A percentile compares a stretch with the other conserved stretches of the same genome.
phyloP scores from a whole-genome alignment of 2,888 invertebrate species.

The Acanthococcus lagerstroemiae region DNA sequence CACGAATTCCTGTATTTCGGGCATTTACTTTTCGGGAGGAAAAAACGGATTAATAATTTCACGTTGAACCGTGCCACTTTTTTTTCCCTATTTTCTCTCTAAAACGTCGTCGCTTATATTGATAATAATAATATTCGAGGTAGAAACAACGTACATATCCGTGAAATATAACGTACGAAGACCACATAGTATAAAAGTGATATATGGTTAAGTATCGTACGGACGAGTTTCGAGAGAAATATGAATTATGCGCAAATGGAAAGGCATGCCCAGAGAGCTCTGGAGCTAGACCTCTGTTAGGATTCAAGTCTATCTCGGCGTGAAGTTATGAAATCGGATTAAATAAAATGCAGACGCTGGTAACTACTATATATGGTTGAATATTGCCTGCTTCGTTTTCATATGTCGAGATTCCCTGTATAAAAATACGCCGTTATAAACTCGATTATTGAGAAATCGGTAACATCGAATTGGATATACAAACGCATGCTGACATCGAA shows the following conservation, averaged over 20 bases:
- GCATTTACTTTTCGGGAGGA: not conserved
- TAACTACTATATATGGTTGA: conserved; percentile 25
- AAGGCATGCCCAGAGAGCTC: conserved; percentile 22
- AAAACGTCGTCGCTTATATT: not conserved
- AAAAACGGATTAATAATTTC: not conserved
- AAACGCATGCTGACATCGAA: not conserved
- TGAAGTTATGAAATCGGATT: conserved; percentile 28
- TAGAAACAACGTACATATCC: not conserved
- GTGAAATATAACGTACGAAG: too few species aligned
- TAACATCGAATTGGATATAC: conserved; percentile 24
- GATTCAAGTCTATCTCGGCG: conserved; percentile 24
- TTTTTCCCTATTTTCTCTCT: not conserved
- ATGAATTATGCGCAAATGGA: conserved; percentile 28
- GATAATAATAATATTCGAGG: not conserved
- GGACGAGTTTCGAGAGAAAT: conserved; percentile 20
- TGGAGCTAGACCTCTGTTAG: not conserved
- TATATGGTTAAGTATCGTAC: conserved; percentile 16
- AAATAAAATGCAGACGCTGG: conserved; percentile 26
- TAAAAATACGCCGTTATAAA: conserved; percentile 23
- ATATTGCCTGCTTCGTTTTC: conserved; percentile 16
- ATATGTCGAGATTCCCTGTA: conserved; percentile 11
- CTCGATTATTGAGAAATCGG: conserved; percentile 26
- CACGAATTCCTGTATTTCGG: not conserved
- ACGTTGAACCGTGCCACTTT: not conserved
- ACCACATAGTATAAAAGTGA: conserved; percentile 4